These are phyloP conservation scores for Anguilla pacifica DNA, from an alignment of 2,797 vertebrate genomes.

Conservation along the genomic window DNA sequence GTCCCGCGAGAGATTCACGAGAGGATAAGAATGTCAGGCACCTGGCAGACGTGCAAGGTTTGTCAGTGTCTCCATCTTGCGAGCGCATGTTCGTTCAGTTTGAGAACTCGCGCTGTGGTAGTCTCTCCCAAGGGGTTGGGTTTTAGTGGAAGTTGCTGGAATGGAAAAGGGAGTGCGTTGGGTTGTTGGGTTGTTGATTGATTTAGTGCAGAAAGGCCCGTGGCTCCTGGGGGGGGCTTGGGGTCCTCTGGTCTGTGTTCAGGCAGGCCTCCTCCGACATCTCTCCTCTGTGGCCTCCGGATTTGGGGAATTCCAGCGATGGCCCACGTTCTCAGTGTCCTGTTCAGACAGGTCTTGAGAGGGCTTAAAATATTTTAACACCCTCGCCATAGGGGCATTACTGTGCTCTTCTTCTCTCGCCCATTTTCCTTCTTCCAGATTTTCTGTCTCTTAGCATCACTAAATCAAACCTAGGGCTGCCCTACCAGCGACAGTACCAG, in stretches of 20 bases:
- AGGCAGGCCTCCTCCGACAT: constrained; percentile 23
- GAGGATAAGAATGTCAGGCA: neutral
- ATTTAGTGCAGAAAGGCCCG: neutral
- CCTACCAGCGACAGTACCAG: neutral
- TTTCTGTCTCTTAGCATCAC: neutral
- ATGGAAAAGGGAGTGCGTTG: neutral
- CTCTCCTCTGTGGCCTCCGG: constrained; percentile 18
- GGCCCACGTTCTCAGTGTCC: constrained; percentile 30
- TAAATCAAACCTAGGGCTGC: neutral
- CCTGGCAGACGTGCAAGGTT: neutral
- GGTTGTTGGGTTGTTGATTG: neutral
- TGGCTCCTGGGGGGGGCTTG: neutral
- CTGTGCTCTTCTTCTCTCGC: neutral
- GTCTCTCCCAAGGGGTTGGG: neutral
- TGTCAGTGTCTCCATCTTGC: neutral
- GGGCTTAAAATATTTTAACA: constrained; percentile 23
- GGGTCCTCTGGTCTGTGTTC: constrained; percentile 21
- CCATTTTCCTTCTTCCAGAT: neutral
- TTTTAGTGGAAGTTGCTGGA: neutral
- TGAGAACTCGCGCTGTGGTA: neutral
- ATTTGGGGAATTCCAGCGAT: constrained; percentile 37
- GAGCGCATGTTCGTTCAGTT: neutral
- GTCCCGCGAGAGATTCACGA: neutral
- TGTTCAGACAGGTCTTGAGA: constrained; percentile 50
- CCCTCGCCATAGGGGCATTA: neutral